Base-by-base conservation (phyloP, 2,113 vertebrate genomes). In the Chaetodon auriga region DNA sequence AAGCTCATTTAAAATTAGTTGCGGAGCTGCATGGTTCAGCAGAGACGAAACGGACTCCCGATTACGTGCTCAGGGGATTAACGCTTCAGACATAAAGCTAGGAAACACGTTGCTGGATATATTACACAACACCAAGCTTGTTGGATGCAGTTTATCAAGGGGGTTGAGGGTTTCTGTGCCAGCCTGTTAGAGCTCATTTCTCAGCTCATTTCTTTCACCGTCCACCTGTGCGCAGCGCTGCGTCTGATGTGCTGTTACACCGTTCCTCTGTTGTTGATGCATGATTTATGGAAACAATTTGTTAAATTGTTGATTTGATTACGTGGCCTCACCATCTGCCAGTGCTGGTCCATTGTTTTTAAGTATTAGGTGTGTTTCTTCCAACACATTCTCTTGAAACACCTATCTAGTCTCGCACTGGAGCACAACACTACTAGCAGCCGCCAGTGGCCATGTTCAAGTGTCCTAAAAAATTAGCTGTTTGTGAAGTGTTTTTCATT, bases 101-200 rank as follows among this genome's bases (percentile, higher is more conserved):
- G 41, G 25, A 46, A 65, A 21, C 4, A 46, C 41, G 25, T 65
- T 65, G 61, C 36, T 41, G 61, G 41, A 43, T 64, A 53, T 21
- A 41, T 64, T n/a, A 14, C 19, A 43, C 62, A 14, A 63, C 21
- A 19, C 30, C 58, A 19, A 16, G 38, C 18, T 63, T 41, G 36
- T 63, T 63, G 10, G 62, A 64, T 64, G 38, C 38, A 64, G 11
- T 43, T 43, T 64, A 45, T 64, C 38, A n/a, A 64, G 38, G 19
- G 62, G 21, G 30, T 35, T 35, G 30, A 61, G 58, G 38, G 38
- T 53, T 53, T 53, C 16, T 51, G 16, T 51, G 46, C 46, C 35
- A 41, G 41, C 19, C 11, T 63, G 36, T 63, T 41, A 41, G 5
- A 38, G 36, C 61, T 21, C 5, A n/a, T 63, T 41, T 38, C 61